phyloP scores from a whole-genome alignment of 2,113 vertebrate genomes.

The Actenoides hombroni region DNA sequence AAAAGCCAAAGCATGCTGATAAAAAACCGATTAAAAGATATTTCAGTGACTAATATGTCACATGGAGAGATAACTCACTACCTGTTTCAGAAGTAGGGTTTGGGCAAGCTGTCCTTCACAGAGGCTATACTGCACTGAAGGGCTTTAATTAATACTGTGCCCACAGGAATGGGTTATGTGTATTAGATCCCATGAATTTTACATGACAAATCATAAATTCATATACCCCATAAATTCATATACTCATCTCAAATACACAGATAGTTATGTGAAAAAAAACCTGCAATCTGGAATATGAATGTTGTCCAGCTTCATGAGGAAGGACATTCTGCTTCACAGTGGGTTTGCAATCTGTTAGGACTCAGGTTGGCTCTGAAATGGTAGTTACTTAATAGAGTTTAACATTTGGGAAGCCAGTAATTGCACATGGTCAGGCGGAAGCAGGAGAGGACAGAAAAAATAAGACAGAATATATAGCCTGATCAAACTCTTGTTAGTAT shows the following conservation, averaged over 20 bases:
- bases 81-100: not conserved
- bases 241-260: not conserved
- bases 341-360: conserved; percentile 55
- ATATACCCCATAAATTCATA: not conserved
- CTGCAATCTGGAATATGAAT: conserved; percentile 8
- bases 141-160: not conserved
- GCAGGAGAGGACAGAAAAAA: not conserved
- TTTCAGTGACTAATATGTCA: not conserved
- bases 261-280: not conserved
- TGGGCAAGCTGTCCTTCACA: not conserved
- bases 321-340: conserved; percentile 62
- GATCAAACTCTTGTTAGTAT: not conserved
- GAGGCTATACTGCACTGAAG: not conserved
- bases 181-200: not conserved
- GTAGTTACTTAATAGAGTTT: conserved; percentile 20
- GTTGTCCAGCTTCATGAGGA: conserved; percentile 14
- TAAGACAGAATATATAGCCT: not conserved
- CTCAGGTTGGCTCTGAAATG: conserved; percentile 33
- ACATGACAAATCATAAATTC: not conserved
- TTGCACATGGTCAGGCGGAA: not conserved
- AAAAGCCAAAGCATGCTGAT: not conserved
- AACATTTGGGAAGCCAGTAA: conserved; percentile 38
- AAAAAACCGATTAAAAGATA: not conserved
- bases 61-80: not conserved
- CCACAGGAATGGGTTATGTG: not conserved